phyloP scores from a whole-genome alignment of 1,140 invertebrate genomes.

The Penaeus chinensis region DNA sequence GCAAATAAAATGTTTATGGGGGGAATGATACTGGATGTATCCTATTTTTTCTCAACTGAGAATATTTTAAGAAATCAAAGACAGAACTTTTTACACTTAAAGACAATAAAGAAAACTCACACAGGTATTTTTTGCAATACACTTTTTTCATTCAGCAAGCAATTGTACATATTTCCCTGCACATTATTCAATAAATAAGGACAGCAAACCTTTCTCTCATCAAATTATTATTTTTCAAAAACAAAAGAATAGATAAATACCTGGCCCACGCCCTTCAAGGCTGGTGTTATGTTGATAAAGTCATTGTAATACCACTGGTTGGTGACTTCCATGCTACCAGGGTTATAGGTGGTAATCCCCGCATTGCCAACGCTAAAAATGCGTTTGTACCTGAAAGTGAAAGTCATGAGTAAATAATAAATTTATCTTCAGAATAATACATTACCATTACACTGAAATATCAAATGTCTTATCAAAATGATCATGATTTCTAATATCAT shows the following conservation, averaged over 20 bases:
- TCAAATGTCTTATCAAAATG: not conserved
- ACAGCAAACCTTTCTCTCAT: too few relatives aligned
- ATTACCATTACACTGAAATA: not conserved
- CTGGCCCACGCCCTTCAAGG: constrained; percentile 70
- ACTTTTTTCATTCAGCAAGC: too few relatives aligned
- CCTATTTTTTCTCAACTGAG: too few relatives aligned
- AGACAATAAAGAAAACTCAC: too few relatives aligned
- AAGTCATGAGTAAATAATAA: not conserved
- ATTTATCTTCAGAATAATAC: not conserved
- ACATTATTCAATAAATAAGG: too few relatives aligned
- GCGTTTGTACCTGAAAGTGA: constrained; percentile 85
- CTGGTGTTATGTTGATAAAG: constrained; percentile 80
- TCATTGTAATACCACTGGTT: constrained; percentile 93
- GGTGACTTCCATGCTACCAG: constrained; percentile 91
- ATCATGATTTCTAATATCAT: too few relatives aligned
- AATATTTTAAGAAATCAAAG: too few relatives aligned
- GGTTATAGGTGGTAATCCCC: constrained; percentile 98
- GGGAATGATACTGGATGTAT: too few relatives aligned
- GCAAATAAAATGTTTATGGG: too few relatives aligned
- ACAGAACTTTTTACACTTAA: too few relatives aligned
- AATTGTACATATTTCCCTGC: too few relatives aligned
- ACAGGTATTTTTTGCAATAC: too few relatives aligned
- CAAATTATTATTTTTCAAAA: not conserved
- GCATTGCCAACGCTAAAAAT: constrained; percentile 96
- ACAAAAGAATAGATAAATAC: constrained; percentile 1